Conservation (phyloP, 2,113 vertebrate species). For the Zapus hudsonius region DNA sequence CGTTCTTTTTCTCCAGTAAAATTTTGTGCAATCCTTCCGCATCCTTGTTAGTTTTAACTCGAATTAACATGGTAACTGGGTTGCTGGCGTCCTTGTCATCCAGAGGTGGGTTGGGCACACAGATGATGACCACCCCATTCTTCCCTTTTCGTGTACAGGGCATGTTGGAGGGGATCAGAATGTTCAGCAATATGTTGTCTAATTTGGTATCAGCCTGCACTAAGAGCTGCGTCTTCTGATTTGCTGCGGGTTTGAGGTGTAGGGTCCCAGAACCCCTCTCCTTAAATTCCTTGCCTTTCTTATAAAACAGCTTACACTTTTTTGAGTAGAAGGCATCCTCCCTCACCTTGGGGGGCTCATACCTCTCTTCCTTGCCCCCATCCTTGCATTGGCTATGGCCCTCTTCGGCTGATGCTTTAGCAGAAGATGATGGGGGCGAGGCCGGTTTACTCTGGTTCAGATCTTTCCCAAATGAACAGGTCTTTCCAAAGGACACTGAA, state of each 20-base stretch:
- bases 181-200: slow-evolving; percentile 96
- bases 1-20: slow-evolving; percentile 91
- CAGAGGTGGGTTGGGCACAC: slow-evolving; percentile 92
- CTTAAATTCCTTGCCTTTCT: slow-evolving; percentile 96
- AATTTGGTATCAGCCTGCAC: slow-evolving; percentile 95
- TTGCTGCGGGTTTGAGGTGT: slow-evolving; percentile 90
- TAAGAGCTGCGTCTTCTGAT: slow-evolving; percentile 92
- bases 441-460: slow-evolving; percentile 72
- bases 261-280: slow-evolving; percentile 97
- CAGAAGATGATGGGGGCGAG: slow-evolving; percentile 73
- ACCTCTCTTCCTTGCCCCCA: slow-evolving; percentile 84
- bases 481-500: slow-evolving; percentile 88
- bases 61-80: slow-evolving; percentile 91
- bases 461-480: slow-evolving; percentile 88
- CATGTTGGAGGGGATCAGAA: slow-evolving; percentile 91
- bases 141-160: slow-evolving; percentile 93
- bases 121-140: slow-evolving; percentile 96
- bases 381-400: slow-evolving; percentile 82
- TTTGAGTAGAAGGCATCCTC: slow-evolving; percentile 96
- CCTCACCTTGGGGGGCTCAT: slow-evolving; percentile 95
- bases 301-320: slow-evolving; percentile 99
- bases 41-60: slow-evolving; percentile 93
- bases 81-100: slow-evolving; percentile 89
- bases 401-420: slow-evolving; percentile 64
- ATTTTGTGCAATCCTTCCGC: slow-evolving; percentile 93